Evolutionary conservation across 2,797 vertebrate species (phyloP).

Genomic region (Eremophila alpestris): DNA sequence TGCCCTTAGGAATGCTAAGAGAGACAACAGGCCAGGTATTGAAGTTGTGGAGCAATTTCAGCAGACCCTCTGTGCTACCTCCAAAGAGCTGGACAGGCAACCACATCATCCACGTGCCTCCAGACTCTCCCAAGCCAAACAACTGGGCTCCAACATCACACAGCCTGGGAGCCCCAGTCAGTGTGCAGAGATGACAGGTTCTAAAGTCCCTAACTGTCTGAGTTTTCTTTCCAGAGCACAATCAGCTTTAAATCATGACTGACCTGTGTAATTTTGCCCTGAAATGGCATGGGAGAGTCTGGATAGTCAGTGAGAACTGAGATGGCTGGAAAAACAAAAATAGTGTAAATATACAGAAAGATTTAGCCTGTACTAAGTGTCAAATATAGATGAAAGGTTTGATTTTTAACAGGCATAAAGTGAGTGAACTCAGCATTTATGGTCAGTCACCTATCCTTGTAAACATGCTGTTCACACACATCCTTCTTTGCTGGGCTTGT

Average conservation of each 20-base stretch:
- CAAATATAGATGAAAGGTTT: neutral
- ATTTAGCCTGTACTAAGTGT: neutral
- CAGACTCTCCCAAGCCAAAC: rapidly evolving
- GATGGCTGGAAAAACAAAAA: neutral
- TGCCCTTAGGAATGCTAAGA: neutral
- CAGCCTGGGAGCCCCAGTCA: neutral
- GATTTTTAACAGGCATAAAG: neutral
- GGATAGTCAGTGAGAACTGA: neutral
- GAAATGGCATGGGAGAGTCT: neutral
- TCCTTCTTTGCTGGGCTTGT: neutral
- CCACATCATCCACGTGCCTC: rapidly evolving
- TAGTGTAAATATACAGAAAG: neutral
- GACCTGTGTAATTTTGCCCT: neutral
- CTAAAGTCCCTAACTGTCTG: neutral
- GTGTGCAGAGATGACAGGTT: neutral
- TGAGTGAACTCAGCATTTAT: neutral
- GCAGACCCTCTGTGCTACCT: neutral
- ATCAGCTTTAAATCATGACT: neutral
- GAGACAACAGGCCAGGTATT: neutral
- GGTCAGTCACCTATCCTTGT: neutral
- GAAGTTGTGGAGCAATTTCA: neutral
- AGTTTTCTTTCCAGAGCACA: neutral
- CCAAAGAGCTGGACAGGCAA: rapidly evolving
- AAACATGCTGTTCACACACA: neutral
- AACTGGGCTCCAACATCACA: rapidly evolving